phyloP scores from a whole-genome alignment of 2,888 invertebrate genomes.

The Schrankia costaestrigalis region DNA sequence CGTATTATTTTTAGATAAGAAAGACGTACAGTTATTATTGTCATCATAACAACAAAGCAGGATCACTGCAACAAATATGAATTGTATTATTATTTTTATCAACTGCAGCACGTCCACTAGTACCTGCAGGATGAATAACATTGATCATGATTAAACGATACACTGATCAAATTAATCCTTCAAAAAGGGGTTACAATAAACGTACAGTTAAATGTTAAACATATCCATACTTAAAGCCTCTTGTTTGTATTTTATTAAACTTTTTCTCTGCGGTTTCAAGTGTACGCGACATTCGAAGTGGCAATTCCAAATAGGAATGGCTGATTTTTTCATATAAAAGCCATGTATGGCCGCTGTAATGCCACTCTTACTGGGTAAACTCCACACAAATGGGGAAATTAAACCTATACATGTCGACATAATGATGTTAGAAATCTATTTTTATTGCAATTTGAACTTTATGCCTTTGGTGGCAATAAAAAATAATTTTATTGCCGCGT shows the following conservation, averaged over 20 bases:
- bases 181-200: neutral
- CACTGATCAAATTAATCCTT: too few species aligned
- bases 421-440: constrained; percentile 30
- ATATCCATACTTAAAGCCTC: constrained; percentile 22
- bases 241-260: constrained; percentile 45
- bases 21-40: too few species aligned
- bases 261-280: constrained; percentile 35
- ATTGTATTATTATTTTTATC: too few species aligned
- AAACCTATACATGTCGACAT: constrained; percentile 38
- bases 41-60: too few species aligned
- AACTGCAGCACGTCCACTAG: too few species aligned
- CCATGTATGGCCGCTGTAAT: constrained; percentile 42
- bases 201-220: constrained; percentile 7
- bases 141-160: too few species aligned
- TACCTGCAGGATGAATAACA: too few species aligned
- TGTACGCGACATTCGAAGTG: constrained; percentile 35
- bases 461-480: constrained; percentile 28
- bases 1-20: too few species aligned
- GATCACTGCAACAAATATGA: too few species aligned
- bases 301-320: constrained; percentile 53
- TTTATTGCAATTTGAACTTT: constrained; percentile 39
- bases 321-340: constrained; percentile 57
- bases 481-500: constrained; percentile 33
- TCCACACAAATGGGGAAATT: constrained; percentile 48
- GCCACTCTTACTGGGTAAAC: constrained; percentile 42